These are phyloP conservation scores for Cyrtorhinus lividipennis DNA, from an alignment of 1,140 invertebrate species.

Conservation along the genomic window DNA sequence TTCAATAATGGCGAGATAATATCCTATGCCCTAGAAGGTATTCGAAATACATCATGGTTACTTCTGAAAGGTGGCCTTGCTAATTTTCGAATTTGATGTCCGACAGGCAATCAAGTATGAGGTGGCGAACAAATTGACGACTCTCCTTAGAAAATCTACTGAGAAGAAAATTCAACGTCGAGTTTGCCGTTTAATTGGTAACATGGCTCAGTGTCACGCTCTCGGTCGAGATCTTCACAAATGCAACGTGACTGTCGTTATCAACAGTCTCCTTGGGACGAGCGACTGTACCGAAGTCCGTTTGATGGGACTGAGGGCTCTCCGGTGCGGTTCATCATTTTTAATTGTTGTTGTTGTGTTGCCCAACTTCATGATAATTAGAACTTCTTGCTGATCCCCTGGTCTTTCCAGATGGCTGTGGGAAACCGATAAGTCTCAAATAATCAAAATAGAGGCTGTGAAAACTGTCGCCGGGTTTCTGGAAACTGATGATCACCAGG, in stretches of 20 bases:
- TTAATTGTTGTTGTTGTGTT: constrained; percentile 12
- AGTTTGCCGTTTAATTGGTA: constrained; percentile 24
- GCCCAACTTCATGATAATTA: neutral
- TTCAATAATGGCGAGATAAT: no score
- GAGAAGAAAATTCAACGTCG: constrained; percentile 23
- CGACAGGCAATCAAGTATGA: constrained; percentile 20
- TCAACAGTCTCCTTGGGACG: constrained; percentile 20
- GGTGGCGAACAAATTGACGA: constrained; percentile 18
- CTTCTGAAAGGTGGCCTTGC: no score
- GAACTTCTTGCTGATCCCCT: neutral
- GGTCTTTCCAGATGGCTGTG: constrained; percentile 18
- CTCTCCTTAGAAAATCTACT: constrained; percentile 22
- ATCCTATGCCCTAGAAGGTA: no score
- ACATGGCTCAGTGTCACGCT: constrained; percentile 22
- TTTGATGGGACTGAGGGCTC: constrained; percentile 24
- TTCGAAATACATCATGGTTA: no score
- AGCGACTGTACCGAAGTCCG: constrained; percentile 17
- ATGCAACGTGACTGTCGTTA: constrained; percentile 16
- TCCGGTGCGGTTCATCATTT: constrained; percentile 21
- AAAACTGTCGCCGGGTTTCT: constrained; percentile 18
- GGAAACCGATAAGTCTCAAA: constrained; percentile 19
- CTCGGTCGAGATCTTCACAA: constrained; percentile 21
- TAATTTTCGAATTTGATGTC: no score
- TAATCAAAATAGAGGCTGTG: constrained; percentile 17
- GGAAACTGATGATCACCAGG: constrained; percentile 13